phyloP scores from a whole-genome alignment of 2,797 vertebrate species.

The Threskiornis aethiopicus region DNA sequence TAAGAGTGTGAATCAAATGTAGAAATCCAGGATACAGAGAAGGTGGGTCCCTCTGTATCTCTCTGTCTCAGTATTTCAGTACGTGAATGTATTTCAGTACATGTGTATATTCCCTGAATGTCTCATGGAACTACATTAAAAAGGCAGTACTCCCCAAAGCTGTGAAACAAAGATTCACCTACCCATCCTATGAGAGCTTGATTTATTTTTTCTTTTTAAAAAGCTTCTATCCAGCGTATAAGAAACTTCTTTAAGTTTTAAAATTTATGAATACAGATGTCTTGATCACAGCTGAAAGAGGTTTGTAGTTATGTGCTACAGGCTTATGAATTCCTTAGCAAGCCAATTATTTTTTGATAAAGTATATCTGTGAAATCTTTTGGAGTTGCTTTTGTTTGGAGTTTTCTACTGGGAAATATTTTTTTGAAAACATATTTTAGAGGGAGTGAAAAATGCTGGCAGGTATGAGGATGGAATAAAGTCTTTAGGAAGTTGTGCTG shows the following conservation, averaged over 20 bases:
- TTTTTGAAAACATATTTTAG: not conserved
- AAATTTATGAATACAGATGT: not conserved
- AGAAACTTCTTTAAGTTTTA: not conserved
- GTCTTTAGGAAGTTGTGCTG: not conserved
- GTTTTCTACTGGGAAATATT: not conserved
- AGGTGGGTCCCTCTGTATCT: accelerated
- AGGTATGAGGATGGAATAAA: not conserved
- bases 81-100: not conserved
- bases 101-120: not conserved
- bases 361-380: not conserved
- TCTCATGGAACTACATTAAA: not conserved
- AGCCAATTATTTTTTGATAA: not conserved
- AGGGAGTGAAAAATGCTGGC: not conserved
- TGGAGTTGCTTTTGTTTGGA: not conserved
- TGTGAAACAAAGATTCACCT: not conserved
- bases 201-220: not conserved
- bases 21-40: not conserved
- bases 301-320: not conserved
- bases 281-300: not conserved
- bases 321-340: not conserved
- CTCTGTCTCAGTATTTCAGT: not conserved
- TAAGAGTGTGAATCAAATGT: not conserved
- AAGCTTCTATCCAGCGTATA: not conserved
- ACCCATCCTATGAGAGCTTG: not conserved
- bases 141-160: not conserved